A percentile compares a stretch with the other conserved stretches of the same genome.
Conservation (phyloP, 2,888 invertebrate genomes). For the Merodon equestris region DNA sequence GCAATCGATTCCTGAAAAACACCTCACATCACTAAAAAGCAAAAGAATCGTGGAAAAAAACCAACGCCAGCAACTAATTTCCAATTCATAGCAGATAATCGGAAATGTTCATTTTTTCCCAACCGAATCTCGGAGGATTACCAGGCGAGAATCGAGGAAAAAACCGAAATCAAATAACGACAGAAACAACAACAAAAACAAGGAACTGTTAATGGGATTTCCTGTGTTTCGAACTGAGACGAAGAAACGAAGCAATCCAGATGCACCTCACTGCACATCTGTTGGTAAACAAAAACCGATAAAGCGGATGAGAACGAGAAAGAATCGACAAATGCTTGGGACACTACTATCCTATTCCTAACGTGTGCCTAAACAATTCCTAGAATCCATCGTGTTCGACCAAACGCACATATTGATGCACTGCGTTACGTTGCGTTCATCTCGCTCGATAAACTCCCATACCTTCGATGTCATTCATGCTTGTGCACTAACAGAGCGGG, state of each 20-base stretch:
- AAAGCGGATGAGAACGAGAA: too few species aligned
- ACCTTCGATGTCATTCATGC: too few species aligned
- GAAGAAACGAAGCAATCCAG: slow-evolving; percentile 1
- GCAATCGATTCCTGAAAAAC: slow-evolving; percentile 18
- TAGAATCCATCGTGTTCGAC: slow-evolving; percentile 41
- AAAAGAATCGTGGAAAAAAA: background rate
- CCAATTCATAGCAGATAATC: slow-evolving; percentile 32
- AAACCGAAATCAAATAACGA: background rate
- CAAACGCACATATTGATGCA: slow-evolving; percentile 7
- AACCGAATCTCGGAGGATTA: slow-evolving; percentile 15
- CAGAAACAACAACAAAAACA: too few species aligned
- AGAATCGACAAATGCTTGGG: slow-evolving; percentile 9
- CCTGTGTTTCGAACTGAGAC: slow-evolving; percentile 15
- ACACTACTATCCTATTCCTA: slow-evolving; percentile 32
- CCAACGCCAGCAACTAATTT: slow-evolving; percentile 18
- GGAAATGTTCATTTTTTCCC: slow-evolving; percentile 18
- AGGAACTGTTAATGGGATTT: slow-evolving; percentile 39
- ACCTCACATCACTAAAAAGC: slow-evolving; percentile 4
- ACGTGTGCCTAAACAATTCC: slow-evolving; percentile 51
- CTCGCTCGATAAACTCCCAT: too few species aligned
- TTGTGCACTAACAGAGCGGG: background rate
- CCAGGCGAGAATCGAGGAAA: too few species aligned
- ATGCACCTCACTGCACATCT: slow-evolving; percentile 20
- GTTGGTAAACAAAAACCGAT: slow-evolving; percentile 2
- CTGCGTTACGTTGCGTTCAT: too few species aligned